These are phyloP conservation scores for Rhynchonycteris naso DNA, from an alignment of 2,797 vertebrate species.

Conservation along the genomic window DNA sequence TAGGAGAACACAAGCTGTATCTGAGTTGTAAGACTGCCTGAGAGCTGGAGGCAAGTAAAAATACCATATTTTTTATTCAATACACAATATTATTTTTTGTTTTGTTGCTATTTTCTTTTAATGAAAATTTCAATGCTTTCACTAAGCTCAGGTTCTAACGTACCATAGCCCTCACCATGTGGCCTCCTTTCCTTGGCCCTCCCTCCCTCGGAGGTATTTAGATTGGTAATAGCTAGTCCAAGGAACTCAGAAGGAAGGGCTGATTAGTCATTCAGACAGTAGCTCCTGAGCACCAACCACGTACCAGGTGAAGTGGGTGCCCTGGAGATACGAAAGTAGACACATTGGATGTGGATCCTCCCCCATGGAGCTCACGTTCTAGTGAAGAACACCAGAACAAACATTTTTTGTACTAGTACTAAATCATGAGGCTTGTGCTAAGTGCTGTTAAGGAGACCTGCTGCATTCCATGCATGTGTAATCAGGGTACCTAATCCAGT, in stretches of 20 bases:
- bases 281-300: neutral
- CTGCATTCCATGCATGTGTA: accelerated
- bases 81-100: neutral
- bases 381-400: neutral
- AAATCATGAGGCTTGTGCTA: neutral
- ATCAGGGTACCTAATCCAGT: neutral
- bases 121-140: neutral
- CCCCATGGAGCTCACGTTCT: neutral
- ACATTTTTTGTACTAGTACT: neutral
- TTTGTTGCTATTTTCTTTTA: slow-evolving; percentile 7
- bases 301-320: neutral
- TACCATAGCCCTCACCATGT: neutral
- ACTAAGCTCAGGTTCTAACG: neutral
- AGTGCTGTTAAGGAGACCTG: neutral
- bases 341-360: neutral
- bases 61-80: neutral
- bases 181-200: neutral
- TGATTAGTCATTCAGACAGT: neutral
- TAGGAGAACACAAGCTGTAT: neutral
- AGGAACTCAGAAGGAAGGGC: neutral
- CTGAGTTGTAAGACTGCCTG: neutral
- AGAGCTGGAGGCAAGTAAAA: neutral
- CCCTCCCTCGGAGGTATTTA: neutral
- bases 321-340: neutral
- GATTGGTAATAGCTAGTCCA: neutral